A percentile compares a stretch with the other conserved stretches of the same genome.
Conservation (phyloP, 2,113 vertebrate species). For the Notarius quadriscutis region DNA sequence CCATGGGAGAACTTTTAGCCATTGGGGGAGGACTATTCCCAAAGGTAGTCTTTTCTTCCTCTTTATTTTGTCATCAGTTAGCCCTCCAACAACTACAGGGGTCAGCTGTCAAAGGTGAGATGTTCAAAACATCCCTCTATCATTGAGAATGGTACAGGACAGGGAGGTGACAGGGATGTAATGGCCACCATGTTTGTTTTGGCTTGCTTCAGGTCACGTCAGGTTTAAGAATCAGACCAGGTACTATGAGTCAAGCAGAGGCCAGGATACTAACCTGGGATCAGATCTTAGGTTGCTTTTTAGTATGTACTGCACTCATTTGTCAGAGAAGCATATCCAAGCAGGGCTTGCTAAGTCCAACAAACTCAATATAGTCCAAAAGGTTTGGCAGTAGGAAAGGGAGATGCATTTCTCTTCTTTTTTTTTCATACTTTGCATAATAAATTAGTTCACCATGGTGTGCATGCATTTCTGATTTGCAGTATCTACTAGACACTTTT, state of each 20-base stretch:
- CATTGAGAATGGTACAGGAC: conserved; percentile 39
- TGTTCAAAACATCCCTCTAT: conserved; percentile 43
- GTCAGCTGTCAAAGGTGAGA: conserved; percentile 49
- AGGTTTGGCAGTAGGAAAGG: background rate
- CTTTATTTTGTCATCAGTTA: conserved; percentile 18
- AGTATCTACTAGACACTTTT: background rate
- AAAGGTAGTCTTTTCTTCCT: conserved; percentile 17
- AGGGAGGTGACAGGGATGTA: conserved; percentile 8
- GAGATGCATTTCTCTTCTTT: background rate
- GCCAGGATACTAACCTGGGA: conserved; percentile 35
- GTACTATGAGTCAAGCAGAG: conserved; percentile 46
- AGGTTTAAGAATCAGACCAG: conserved; percentile 49
- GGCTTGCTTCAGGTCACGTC: conserved; percentile 36
- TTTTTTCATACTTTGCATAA: background rate
- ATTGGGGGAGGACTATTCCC: conserved; percentile 3
- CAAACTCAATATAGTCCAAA: background rate
- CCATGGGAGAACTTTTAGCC: background rate
- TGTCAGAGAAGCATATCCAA: conserved; percentile 30
- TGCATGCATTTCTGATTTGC: background rate
- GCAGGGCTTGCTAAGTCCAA: background rate
- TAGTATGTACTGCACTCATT: conserved; percentile 38
- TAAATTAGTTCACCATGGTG: background rate
- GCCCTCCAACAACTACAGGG: background rate
- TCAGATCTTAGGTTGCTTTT: conserved; percentile 49
- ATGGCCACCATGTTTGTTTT: conserved; percentile 40